Percentiles rank a stretch among this genome's conserved stretches.
Evolutionary conservation across 2,797 vertebrate species (phyloP).

Genomic region (Pseudochaenichthys georgianus): DNA sequence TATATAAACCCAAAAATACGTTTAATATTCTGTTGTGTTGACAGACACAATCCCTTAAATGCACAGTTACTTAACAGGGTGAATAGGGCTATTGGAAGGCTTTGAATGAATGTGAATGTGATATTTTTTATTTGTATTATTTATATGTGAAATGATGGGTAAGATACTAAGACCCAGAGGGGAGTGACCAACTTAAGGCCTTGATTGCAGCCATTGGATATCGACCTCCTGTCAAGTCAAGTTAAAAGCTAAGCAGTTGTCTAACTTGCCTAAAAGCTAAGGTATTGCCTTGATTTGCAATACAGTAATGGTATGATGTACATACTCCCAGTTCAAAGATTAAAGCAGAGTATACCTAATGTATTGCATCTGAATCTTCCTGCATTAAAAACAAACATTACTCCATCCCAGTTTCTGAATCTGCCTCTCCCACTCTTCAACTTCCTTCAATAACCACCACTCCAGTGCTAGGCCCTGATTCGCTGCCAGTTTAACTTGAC

Average conservation of each 20-base stretch:
- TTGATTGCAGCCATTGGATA: slow-evolving; percentile 4
- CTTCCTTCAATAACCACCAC: slow-evolving; percentile 43
- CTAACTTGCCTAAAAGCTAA: background rate
- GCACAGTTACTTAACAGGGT: slow-evolving; percentile 38
- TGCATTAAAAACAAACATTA: slow-evolving; percentile 4
- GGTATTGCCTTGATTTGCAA: slow-evolving; percentile 1
- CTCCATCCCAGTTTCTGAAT: slow-evolving; percentile 36
- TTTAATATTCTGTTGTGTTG: slow-evolving; percentile 23
- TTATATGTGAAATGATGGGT: background rate
- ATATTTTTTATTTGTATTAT: too few species aligned
- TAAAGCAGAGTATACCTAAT: slow-evolving; percentile 1
- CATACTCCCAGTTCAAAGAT: background rate
- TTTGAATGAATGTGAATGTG: slow-evolving; percentile 7
- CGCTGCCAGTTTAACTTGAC: slow-evolving; percentile 80
- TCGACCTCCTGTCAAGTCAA: slow-evolving; percentile 16
- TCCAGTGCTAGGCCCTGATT: slow-evolving; percentile 62
- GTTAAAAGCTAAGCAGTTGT: slow-evolving; percentile 8
- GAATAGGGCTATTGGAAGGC: slow-evolving; percentile 9
- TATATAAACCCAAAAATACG: slow-evolving; percentile 32
- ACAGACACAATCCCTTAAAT: slow-evolving; percentile 56
- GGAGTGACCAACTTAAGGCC: slow-evolving; percentile 3
- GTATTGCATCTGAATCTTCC: background rate
- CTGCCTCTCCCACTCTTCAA: slow-evolving; percentile 40
- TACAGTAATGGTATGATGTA: slow-evolving; percentile 4
- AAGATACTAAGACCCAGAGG: slow-evolving; percentile 3